Evolutionary conservation across 2,113 vertebrate genomes (phyloP), one percentile per base, ranked within the genome.

Genomic region (Emydocephalus ijimae): DNA sequence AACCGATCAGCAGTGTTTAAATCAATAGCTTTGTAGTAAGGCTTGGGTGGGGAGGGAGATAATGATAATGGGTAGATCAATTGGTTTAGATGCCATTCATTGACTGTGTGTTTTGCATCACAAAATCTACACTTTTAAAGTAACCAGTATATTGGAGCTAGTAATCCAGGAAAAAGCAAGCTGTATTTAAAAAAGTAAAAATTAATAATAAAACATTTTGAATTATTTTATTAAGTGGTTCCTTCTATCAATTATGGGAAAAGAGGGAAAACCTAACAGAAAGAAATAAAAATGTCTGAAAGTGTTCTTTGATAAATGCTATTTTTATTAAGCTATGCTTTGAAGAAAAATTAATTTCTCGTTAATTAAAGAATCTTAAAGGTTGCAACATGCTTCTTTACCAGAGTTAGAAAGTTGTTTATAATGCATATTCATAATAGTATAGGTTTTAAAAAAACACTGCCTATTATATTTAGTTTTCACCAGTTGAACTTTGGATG

Each of bases 1-100:
- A 99, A 98, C 98, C 97, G 96, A 99, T 99, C 98, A 98, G 97
- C 98, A 98, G 97, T 95, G 97, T 97, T 95, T 95, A 96, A 98
- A 99, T 99, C 99, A 97, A 99, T 99, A 98, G 95, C 96, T 97
- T 98, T 98, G 98, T 99, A 98, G 98, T 98, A 98, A 98, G 98
- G 97, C 97, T 97, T 95, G 97, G 97, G 97, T 98, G 98, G 97
- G 98, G 96, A 96, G 98, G 96, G 98, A 98, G 97, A 96, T 97
- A 97, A 97, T 97, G 97, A 98, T 98, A 98, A 98, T 98, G 97
- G 96, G 97, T 94, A 97, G 98, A 98, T 99, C 98, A 98, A 99
- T 99, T 97, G 96, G 97, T 96, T 97, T 97, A 97, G 97, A 97
- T 98, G 98, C 97, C 98, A 98, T 97, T 98, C 98, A 98, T 97